Evolutionary conservation across 2,113 vertebrate genomes (phyloP).

Genomic region (Malurus melanocephalus): DNA sequence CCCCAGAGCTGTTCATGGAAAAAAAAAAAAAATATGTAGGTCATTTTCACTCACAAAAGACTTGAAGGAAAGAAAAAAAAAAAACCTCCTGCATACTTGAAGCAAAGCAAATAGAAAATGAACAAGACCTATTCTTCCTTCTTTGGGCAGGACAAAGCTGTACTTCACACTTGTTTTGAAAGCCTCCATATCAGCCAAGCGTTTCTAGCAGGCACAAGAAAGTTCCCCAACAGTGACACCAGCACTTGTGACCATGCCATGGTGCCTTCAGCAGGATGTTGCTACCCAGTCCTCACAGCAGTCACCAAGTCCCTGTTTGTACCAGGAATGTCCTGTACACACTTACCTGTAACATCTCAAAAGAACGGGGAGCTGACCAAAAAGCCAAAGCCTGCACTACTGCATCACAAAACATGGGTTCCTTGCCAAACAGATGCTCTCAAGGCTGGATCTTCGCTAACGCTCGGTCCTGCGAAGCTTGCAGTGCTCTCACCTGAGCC

Average conservation of each 20-base stretch:
- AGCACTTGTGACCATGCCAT: background rate
- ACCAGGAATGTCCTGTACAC: background rate
- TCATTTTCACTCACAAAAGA: background rate
- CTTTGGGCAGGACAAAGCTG: background rate
- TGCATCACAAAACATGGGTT: rapidly evolving
- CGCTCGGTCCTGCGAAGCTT: background rate
- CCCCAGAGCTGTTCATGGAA: background rate
- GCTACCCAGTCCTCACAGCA: background rate
- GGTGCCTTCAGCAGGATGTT: background rate
- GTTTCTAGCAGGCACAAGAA: background rate
- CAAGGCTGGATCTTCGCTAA: background rate
- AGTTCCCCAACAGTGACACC: background rate
- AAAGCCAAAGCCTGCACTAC: background rate
- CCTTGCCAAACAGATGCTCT: background rate
- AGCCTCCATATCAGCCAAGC: rapidly evolving
- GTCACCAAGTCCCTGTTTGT: background rate
- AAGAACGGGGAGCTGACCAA: background rate
- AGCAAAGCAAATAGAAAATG: background rate
- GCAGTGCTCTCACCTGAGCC: background rate
- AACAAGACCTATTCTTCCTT: background rate
- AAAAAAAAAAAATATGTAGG: background rate
- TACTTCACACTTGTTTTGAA: rapidly evolving
- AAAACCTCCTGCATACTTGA: background rate
- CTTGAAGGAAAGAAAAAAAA: background rate
- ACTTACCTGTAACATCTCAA: background rate